Evolutionary conservation across 64 coral and sea anemone species (phyloP).

Genomic region (Anthopleura sola): DNA sequence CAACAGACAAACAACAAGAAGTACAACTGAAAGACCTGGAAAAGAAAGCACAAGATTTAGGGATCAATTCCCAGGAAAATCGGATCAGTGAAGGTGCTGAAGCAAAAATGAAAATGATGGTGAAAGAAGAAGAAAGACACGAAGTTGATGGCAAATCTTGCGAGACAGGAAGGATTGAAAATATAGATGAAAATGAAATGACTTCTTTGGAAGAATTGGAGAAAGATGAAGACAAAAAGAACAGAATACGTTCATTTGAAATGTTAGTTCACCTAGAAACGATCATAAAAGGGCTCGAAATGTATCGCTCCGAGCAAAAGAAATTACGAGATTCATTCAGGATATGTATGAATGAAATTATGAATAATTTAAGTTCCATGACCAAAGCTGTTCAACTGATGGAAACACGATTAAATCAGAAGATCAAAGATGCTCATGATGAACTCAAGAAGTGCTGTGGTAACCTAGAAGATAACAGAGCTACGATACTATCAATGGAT

Average conservation of each 20-base stretch:
- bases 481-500: background rate
- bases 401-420: background rate
- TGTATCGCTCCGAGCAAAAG: background rate
- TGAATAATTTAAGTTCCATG: background rate
- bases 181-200: background rate
- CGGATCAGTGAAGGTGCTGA: background rate
- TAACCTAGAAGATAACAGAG: background rate
- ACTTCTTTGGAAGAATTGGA: background rate
- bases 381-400: constrained; percentile 5
- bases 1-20: background rate
- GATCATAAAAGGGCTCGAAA: constrained; percentile 14
- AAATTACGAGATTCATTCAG: background rate
- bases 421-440: background rate
- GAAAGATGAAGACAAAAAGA: constrained; percentile 17
- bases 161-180: background rate
- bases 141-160: background rate
- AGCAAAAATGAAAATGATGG: background rate
- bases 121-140: background rate
- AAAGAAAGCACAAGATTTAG: background rate
- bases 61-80: background rate
- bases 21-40: background rate
- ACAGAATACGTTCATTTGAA: constrained; percentile 19
- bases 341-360: constrained; percentile 8
- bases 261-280: constrained; percentile 16
- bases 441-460: background rate